phyloP scores from a whole-genome alignment of 1,140 invertebrate genomes.

The Episyrphus balteatus region DNA sequence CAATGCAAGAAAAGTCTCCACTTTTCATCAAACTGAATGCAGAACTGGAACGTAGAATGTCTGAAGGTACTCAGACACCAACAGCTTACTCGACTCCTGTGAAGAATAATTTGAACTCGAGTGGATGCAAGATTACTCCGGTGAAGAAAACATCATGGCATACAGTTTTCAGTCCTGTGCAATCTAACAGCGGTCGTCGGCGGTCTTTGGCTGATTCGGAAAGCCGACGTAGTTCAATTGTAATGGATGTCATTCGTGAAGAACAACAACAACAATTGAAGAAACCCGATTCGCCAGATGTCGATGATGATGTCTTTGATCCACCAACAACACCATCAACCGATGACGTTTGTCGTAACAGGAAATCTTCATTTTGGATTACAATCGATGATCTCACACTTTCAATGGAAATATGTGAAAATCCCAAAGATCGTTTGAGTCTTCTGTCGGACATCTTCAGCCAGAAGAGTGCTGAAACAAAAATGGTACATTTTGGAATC shows the following conservation, averaged over 20 bases:
- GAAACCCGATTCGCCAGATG: background rate
- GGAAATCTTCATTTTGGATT: conserved; percentile 25
- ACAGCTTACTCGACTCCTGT: conserved; percentile 24
- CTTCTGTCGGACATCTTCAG: conserved; percentile 28
- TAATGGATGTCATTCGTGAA: conserved; percentile 29
- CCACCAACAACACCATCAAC: conserved; percentile 11
- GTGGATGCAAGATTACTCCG: no score
- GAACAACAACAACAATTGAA: conserved; percentile 21
- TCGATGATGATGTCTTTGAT: conserved; percentile 5
- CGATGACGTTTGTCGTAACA: conserved; percentile 3
- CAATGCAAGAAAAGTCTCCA: background rate
- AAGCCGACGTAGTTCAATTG: conserved; percentile 22
- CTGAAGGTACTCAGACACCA: no score
- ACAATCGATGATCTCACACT: conserved; percentile 20
- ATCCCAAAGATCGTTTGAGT: conserved; percentile 16
- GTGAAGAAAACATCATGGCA: no score
- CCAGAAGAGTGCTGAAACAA: conserved; percentile 23
- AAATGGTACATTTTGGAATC: conserved; percentile 27
- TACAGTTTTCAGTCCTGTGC: conserved; percentile 13
- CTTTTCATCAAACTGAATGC: conserved; percentile 6
- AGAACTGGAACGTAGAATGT: background rate
- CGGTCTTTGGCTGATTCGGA: conserved; percentile 1
- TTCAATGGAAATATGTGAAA: conserved; percentile 17
- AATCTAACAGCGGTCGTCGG: conserved; percentile 6
- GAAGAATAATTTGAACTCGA: conserved; percentile 1